Base-by-base conservation (phyloP, 2,888 invertebrate species). In the Papilio demoleus region DNA sequence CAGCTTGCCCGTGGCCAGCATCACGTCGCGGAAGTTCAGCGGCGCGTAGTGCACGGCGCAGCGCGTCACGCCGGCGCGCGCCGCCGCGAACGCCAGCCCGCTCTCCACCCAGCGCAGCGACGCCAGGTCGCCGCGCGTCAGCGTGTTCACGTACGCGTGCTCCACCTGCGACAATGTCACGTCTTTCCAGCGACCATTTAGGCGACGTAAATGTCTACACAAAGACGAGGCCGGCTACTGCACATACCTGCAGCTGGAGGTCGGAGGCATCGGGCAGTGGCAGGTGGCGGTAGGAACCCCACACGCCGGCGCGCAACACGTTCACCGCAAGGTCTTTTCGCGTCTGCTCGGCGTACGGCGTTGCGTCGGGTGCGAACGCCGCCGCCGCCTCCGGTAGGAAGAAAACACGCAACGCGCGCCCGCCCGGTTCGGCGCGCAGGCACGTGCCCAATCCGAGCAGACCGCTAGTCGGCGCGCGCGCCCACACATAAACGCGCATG, bases 21-120 rank as follows among this genome's bases (percentile, higher is more conserved):
- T 99, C 75, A 99, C 95, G 89, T 99, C 99, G 75, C 99, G 95
- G 96, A 99, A 99, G 93, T 99, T 99, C 71, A 99, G 94, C 47
- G 99, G 97, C 1, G 98, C 97, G 90, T 97, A 99, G 88, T 98
- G 97, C 14, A 99, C 98, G 73, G 94, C 94, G 89, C 98, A 98
- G 60, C 97, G 90, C 77, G 96, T 96, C 71, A 94, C 88, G 4
- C 93, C 86, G 74, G 92, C 83, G 83, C 84, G 81, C 72, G 85
- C 80, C 58, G 74, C 71, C 95, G 93, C 82, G 77, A 74, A 75
- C 2, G 85, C 81, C 83, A 88, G 77, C 72, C 86, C 64, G 96
- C 96, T 67, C 97, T 97, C 93, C 97, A 98, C 82, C 99, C 97
- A 99, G 97, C 99, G 79, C 95, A 95, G 75, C 98, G 94, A 98